A percentile compares a stretch with the other conserved stretches of the same genome.
phyloP scores from a whole-genome alignment of 2,888 invertebrate genomes.

The Hesperia comma region DNA sequence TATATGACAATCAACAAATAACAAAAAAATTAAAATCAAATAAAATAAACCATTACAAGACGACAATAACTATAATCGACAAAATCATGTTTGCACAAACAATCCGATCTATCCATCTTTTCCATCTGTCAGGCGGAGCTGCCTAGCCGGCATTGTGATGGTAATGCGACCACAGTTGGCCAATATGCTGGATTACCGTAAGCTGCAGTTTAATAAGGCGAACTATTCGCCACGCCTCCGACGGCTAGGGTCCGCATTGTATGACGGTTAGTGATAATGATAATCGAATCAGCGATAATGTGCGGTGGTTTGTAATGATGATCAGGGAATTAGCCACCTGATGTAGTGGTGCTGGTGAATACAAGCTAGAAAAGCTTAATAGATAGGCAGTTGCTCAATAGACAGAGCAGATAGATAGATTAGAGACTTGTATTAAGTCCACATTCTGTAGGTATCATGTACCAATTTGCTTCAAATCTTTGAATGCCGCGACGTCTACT shows the following conservation, averaged over 20 bases:
- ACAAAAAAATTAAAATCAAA: too few relatives aligned
- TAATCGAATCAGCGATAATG: slow-evolving; percentile 28
- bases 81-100: slow-evolving; percentile 15
- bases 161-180: slow-evolving; percentile 50
- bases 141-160: slow-evolving; percentile 52
- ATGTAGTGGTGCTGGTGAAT: too few relatives aligned
- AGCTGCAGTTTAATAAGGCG: slow-evolving; percentile 36
- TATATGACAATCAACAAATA: too few relatives aligned
- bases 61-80: slow-evolving; percentile 1
- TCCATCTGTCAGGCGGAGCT: slow-evolving; percentile 43
- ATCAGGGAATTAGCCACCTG: too few relatives aligned
- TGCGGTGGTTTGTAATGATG: background rate
- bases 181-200: slow-evolving; percentile 31
- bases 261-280: slow-evolving; percentile 28
- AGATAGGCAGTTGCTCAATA: too few relatives aligned
- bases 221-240: slow-evolving; percentile 53
- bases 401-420: too few relatives aligned
- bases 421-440: too few relatives aligned
- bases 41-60: background rate
- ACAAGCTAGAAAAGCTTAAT: too few relatives aligned
- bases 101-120: slow-evolving; percentile 25
- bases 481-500: too few relatives aligned
- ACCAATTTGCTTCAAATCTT: too few relatives aligned
- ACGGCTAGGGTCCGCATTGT: slow-evolving; percentile 22
- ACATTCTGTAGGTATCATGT: too few relatives aligned